Evolutionary conservation across 1,140 invertebrate genomes (phyloP).

Genomic region (Orchestia grillus): DNA sequence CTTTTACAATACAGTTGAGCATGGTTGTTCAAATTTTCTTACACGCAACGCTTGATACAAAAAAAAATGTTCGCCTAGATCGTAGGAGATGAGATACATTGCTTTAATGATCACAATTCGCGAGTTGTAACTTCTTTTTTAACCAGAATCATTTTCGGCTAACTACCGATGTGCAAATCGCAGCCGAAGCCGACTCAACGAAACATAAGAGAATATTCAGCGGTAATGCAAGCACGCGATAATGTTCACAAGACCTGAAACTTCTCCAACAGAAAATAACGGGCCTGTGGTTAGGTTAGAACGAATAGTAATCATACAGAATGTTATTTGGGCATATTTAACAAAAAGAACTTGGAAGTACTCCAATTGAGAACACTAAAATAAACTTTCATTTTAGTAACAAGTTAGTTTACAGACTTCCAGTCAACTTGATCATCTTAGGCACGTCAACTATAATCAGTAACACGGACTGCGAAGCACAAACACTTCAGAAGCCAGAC

Average conservation of each 20-base stretch:
- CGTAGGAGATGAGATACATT: too few relatives aligned
- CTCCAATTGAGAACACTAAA: background rate
- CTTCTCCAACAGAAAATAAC: background rate
- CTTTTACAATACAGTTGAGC: too few relatives aligned
- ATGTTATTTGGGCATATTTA: background rate
- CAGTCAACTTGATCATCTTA: background rate
- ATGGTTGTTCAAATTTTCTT: too few relatives aligned
- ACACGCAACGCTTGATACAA: too few relatives aligned
- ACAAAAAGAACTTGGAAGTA: background rate
- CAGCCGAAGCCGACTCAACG: too few relatives aligned
- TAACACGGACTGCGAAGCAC: background rate
- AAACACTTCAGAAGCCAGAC: background rate
- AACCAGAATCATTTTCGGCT: too few relatives aligned
- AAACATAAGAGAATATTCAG: too few relatives aligned
- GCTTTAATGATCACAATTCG: too few relatives aligned
- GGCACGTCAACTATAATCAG: background rate
- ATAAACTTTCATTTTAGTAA: background rate
- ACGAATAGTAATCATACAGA: background rate
- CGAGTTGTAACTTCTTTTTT: too few relatives aligned
- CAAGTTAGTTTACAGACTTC: background rate
- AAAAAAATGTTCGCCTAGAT: too few relatives aligned
- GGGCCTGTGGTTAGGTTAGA: background rate
- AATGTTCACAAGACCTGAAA: background rate
- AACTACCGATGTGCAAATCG: too few relatives aligned
- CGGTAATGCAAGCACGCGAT: too few relatives aligned